Base-by-base conservation (phyloP, 2,888 invertebrate genomes). In the Helicoverpa assulta region DNA sequence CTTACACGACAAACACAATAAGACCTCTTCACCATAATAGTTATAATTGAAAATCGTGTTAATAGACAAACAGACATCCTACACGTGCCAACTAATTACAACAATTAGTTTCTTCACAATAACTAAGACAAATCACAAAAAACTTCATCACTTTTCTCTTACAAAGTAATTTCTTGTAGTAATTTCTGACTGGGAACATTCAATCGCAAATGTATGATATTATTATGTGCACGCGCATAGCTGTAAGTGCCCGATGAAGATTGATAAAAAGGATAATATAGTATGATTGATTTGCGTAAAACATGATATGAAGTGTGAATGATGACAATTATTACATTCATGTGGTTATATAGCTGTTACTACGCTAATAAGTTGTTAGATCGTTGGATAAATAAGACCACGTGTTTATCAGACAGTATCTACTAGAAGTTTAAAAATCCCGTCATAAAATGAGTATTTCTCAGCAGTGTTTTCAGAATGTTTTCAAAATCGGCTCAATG, bases 221-320 rank as follows among this genome's bases (percentile, higher is more conserved):
- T 37, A 64, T 65, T 65, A 57, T 21, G 18, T 51, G 51, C 65
- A 65, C 65, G 57, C 57, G 33, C 57, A 14, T 43, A 16, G 40
- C 40, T 10, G 12, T 1, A 43, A 43, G 16, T 43, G 16, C 14
- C 5, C 16, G 16, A 16, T 43, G 37, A 12, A 10, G 12, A 16
- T 40, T 40, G 2, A 43, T 43, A 5, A 43, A 5, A 10, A 16
- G 16, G 43, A 16, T 43, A 43, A 43, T 43, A 43, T 16, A 43
- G 43, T 14, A 43, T 43, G 16, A 43, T 43, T 43, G 43, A 43
- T 43, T 16, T 43, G 16, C 43, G 16, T 43, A 43, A 16, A 16
- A 16, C 43, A 43, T 43, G 43, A 43, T 1, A 43, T 4, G 40
- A 16, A 43, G 43, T 43, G 16, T 43, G 14, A 43, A 43, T 16